Base-by-base conservation (phyloP, 2,113 vertebrate genomes). In the Oncorhynchus clarkii region DNA sequence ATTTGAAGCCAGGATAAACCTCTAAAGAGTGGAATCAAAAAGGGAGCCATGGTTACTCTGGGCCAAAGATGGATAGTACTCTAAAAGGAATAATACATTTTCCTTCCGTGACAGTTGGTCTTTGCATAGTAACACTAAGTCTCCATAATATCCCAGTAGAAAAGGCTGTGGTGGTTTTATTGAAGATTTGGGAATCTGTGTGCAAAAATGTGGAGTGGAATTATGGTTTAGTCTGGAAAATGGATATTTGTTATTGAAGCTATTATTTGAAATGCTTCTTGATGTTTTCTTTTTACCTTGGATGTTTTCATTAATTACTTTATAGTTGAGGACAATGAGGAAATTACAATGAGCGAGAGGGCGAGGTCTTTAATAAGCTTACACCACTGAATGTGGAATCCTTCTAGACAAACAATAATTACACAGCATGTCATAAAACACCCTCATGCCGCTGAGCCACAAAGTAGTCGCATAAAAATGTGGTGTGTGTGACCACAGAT, bases 41-140 rank as follows among this genome's bases (percentile, higher is more conserved):
- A 24, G 65, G 24, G 26, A 29, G 51, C 51, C 13, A 67, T 67
- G 65, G 65, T 27, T 27, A 78, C 71, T 18, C 62, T 14, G 59
- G 39, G 59, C 72, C n/a, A 73, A 65, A 65, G 57, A 73, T 73
- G 48, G 57, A 65, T 65, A 65, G 59, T 39, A 64, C 39, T 22
- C 39, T 48, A 31, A 59, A 29, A 16, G 12, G 27, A 39, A 64
- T 34, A 64, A 73, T 65, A 73, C 26, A 67, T 31, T 67, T 67
- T 67, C 26, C 27, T 13, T 67, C 16, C 3, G 51, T 67, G 24
- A 67, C 12, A 26, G 27, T 67, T 27, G 12, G 3, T 76, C 24
- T 74, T 39, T 72, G n/a, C 48, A 49, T 16, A 49, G 62, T 34
- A 54, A 31, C 70, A 27, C 45, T 16, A 71, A 71, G 22, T 71